Evolutionary conservation across 1,140 invertebrate genomes (phyloP), one percentile per base, ranked within the genome.

Genomic region (Diorhabda sublineata): DNA sequence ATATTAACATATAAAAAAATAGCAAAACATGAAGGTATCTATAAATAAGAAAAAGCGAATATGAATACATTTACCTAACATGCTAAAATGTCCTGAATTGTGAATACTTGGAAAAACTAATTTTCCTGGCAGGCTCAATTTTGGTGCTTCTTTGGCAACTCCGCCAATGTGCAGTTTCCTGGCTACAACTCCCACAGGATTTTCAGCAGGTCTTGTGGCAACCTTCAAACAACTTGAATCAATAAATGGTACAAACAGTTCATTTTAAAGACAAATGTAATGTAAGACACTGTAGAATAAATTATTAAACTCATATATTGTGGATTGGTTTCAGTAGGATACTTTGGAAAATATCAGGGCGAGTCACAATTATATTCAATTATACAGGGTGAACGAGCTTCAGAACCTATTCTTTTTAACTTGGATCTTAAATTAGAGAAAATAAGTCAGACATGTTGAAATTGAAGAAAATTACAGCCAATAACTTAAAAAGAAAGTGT

Each of bases 41-140:
- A 56, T 2, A 56, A 2, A 2, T 56, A n/a, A 58, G n/a, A n/a
- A 26, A 58, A 58, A 58, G 26, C 9, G 26, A n/a, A n/a, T 58
- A 11, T 11, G 57, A 9, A 58, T 64, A 44, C 44, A 58, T 71
- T 62, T 52, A 86, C 85, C 96, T 45, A 98, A 86, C 95, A 98
- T 98, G 57, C 95, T 97, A 83, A 98, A 98, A 81, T 97, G 95
- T 73, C 95, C 96, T 72, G 89, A 88, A 79, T 96, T 95, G 81
- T 97, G 95, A 86, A 96, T 94, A 78, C 94, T 96, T 69, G 97
- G 97, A 84, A 98, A 98, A 66, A 98, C 94, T 67, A 98, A 85
- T 85, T 98, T 98, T 74, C 96, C 96, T 52, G 97, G 97, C 75
- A 98, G 86, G 67, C 95, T 97, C 64, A 98, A 85, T 83, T 98